phyloP scores from a whole-genome alignment of 2,797 vertebrate genomes.

The Thunnus albacares region DNA sequence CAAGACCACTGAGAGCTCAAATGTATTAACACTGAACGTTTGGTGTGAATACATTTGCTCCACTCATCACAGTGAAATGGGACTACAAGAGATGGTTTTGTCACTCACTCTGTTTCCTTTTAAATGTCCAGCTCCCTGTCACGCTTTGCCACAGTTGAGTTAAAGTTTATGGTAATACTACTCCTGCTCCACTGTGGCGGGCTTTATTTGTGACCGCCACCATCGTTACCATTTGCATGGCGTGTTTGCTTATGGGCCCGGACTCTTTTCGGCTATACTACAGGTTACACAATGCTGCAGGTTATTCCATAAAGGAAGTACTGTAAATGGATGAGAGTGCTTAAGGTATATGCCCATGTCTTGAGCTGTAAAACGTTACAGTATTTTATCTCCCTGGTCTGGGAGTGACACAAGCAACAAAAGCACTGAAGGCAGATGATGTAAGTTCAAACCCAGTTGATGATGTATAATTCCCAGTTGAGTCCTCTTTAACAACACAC shows the following conservation, averaged over 20 bases:
- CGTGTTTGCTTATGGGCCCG: slow-evolving; percentile 3
- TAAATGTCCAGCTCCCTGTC: not conserved
- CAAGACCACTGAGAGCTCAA: not conserved
- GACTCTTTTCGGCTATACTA: not conserved
- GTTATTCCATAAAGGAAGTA: not conserved
- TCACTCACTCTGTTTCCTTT: not conserved
- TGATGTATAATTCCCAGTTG: not conserved
- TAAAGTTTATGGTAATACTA: slow-evolving; percentile 10
- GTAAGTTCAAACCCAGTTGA: not conserved
- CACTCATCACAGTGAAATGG: not conserved
- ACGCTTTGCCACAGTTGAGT: not conserved
- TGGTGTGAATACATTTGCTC: not conserved
- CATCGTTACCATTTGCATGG: slow-evolving; percentile 56
- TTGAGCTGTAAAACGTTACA: not conserved
- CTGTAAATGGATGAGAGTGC: not conserved
- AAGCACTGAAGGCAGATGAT: not conserved
- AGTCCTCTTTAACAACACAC: not conserved
- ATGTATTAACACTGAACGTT: not conserved
- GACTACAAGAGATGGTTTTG: slow-evolving; percentile 7
- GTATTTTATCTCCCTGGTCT: not conserved
- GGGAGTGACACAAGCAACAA: not conserved
- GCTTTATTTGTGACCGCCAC: slow-evolving; percentile 38
- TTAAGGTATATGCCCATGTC: slow-evolving; percentile 3
- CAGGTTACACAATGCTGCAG: not conserved
- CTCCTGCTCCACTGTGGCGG: not conserved